Conservation (phyloP, 2,888 invertebrate species). For the Melieria omissa region DNA sequence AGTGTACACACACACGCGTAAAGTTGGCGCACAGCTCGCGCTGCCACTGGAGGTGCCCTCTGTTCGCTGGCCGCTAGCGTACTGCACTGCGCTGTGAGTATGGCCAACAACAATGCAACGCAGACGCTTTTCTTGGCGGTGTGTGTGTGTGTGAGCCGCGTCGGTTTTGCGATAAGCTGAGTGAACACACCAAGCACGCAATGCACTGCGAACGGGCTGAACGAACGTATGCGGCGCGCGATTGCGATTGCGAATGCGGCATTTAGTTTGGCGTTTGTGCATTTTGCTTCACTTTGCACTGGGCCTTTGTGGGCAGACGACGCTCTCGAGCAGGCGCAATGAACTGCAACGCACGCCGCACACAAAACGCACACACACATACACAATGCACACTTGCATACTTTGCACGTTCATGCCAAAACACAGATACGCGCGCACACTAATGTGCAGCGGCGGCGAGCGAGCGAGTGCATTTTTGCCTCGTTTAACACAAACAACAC, state of each 20-base stretch:
- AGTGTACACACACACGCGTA: background rate
- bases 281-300: background rate
- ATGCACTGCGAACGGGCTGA: background rate
- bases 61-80: no score
- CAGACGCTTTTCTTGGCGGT: background rate
- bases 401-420: background rate
- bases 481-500: slow-evolving; percentile 7
- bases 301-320: background rate
- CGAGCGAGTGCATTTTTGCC: background rate
- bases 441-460: background rate
- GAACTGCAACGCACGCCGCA: slow-evolving; percentile 26
- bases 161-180: background rate
- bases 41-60: no score
- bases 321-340: slow-evolving; percentile 38
- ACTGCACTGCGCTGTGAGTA: no score
- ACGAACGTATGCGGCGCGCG: background rate
- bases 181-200: background rate
- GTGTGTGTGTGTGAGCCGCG: background rate
- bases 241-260: slow-evolving; percentile 14
- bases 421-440: background rate
- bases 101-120: background rate
- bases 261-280: background rate
- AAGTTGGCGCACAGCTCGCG: background rate
- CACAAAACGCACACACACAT: background rate
- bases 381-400: background rate